These are phyloP conservation scores for Miltochrista miniata DNA, from an alignment of 2,888 invertebrate species.

Conservation along the genomic window DNA sequence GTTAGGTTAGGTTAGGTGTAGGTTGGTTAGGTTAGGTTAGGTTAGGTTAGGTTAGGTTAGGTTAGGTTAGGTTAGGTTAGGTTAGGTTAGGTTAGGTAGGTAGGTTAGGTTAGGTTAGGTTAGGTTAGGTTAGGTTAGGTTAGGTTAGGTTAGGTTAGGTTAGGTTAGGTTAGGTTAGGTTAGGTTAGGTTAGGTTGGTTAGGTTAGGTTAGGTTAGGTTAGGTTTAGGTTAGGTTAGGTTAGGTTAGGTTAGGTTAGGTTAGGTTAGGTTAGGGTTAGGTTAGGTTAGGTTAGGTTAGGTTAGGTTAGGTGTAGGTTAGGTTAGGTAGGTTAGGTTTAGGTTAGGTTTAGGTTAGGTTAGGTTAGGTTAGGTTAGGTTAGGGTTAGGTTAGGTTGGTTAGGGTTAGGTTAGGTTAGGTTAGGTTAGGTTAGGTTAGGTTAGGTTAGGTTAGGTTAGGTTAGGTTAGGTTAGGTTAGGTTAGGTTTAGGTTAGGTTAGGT, in stretches of 20 bases:
- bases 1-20: conserved; percentile 24
- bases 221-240: too few species aligned
- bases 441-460: conserved; percentile 19
- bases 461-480: conserved; percentile 21
- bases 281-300: too few species aligned
- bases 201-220: too few species aligned
- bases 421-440: conserved; percentile 23
- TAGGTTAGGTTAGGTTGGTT: too few species aligned
- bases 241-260: conserved; percentile 22
- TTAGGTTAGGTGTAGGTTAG: too few species aligned
- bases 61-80: conserved; percentile 27
- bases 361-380: too few species aligned
- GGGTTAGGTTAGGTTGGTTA: conserved; percentile 20
- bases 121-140: conserved; percentile 18
- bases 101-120: conserved; percentile 14
- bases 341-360: too few species aligned
- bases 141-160: conserved; percentile 8
- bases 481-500: too few species aligned
- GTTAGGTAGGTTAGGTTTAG: too few species aligned
- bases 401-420: conserved; percentile 14
- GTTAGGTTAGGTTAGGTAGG: conserved; percentile 7
- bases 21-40: conserved; percentile 19
- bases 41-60: conserved; percentile 27
- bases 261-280: too few species aligned
- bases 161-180: conserved; percentile 23